These are phyloP conservation scores for Heliconius cydno DNA, from an alignment of 2,888 invertebrate species.

Conservation along the genomic window DNA sequence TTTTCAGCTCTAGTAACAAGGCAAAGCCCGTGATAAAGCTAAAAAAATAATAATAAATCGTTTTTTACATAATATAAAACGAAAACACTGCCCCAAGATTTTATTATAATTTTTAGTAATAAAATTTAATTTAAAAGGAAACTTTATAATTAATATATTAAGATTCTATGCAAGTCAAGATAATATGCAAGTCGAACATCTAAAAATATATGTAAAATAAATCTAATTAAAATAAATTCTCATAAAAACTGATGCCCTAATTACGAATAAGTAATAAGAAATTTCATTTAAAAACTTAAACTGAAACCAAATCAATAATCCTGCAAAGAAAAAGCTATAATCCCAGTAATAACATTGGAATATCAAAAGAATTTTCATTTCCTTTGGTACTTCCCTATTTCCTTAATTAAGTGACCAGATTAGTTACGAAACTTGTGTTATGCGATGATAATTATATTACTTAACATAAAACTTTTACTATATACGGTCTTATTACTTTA, in stretches of 20 bases:
- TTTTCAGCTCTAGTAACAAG: no score
- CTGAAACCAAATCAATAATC: not conserved
- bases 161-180: no score
- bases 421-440: not conserved
- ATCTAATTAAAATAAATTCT: not conserved
- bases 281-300: not conserved
- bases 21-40: no score
- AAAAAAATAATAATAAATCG: no score
- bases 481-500: no score
- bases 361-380: conserved; percentile 9
- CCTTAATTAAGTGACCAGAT: not conserved
- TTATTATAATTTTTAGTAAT: no score
- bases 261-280: not conserved
- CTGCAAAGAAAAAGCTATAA: not conserved
- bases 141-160: no score
- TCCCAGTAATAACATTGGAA: conserved; percentile 7
- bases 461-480: not conserved
- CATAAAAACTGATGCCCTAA: not conserved
- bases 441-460: not conserved
- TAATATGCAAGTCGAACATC: not conserved
- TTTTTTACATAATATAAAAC: no score
- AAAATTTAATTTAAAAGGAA: no score
- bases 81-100: no score
- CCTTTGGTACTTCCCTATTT: not conserved
- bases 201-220: not conserved